Evolutionary conservation across 1,140 invertebrate species (phyloP), one percentile per base, ranked within the genome.

Genomic region (Teleogryllus occipitalis): DNA sequence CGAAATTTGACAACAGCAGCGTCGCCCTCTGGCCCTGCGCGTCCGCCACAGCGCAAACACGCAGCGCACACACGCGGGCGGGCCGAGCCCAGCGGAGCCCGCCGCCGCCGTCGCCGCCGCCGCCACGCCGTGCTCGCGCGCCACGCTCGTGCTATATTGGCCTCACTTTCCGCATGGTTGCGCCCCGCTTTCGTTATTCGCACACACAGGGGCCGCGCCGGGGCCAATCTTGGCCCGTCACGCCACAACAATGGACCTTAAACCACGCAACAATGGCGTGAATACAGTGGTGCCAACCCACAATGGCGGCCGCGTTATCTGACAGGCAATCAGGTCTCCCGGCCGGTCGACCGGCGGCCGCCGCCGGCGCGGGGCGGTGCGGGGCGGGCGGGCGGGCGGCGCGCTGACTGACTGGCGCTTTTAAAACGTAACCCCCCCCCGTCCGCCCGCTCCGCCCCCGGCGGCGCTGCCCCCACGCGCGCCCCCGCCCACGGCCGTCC

Each of bases 251-350:
- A 65, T 65, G 54, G 18, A 18, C 54, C 49, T 65, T 65, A 65
- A 65, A 65, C 54, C 54, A 65, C 54, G 54, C 54, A 65, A 65
- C 54, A 2, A 65, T 3, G 1, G 54, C 54, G 54, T 65, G 54
- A 65, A 65, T 65, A 65, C 54, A 65, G 54, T 65, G 54, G 54
- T 65, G 54, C 54, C 54, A 65, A 65, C 54, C 7, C 54, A 2
- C 54, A 65, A 65, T 65, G 54, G 54, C 54, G 10, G 54, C 10
- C 54, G 54, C 54, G 54, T 65, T 3, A 65, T 65, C 54, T 65
- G 54, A 65, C 54, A 65, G 54, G 54, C 54, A 65, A 65, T 65
- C 54, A 65, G 49, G 54, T 65, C 54, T 65, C 54, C 54, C n/a
- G n/a, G 54, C 10, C 54, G 54, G 54, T 18, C 54, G 54, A 7